Evolutionary conservation across 92 coral and sea anemone genomes (phyloP).

Genomic region (Ricordea florida): DNA sequence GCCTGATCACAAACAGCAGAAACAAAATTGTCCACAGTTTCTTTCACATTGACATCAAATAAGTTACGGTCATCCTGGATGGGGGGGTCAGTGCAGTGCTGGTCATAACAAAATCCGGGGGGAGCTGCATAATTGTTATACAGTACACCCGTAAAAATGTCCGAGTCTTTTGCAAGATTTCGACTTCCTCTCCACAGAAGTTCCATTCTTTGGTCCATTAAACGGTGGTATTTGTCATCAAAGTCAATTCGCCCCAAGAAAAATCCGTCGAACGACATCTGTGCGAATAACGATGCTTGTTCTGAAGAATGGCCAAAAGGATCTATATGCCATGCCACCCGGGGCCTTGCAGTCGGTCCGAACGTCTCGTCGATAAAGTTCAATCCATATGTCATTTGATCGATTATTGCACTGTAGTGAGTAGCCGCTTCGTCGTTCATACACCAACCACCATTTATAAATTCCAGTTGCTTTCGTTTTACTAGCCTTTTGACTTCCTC

Average conservation of each 20-base stretch:
- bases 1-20: conserved; percentile 74
- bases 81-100: conserved; percentile 67
- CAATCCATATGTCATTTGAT: conserved; percentile 96
- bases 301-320: conserved; percentile 98
- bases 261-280: conserved; percentile 97
- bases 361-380: conserved; percentile 85
- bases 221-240: conserved; percentile 68
- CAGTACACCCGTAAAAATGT: conserved; percentile 82
- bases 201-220: conserved; percentile 82
- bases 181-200: conserved; percentile 92
- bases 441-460: conserved; percentile 97
- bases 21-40: conserved; percentile 70
- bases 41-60: conserved; percentile 77
- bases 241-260: conserved; percentile 90
- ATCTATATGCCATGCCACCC: conserved; percentile 96
- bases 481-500: conserved; percentile 79
- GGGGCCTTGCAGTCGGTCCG: conserved; percentile 88
- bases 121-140: conserved; percentile 87
- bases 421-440: conserved; percentile 98
- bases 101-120: conserved; percentile 85
- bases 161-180: conserved; percentile 75
- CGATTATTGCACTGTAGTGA: conserved; percentile 93
- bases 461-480: conserved; percentile 70
- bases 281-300: conserved; percentile 95
- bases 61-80: conserved; percentile 82